Percentiles rank a stretch among this genome's conserved stretches.
phyloP scores from a whole-genome alignment of 2,113 vertebrate genomes.

The Naja naja region DNA sequence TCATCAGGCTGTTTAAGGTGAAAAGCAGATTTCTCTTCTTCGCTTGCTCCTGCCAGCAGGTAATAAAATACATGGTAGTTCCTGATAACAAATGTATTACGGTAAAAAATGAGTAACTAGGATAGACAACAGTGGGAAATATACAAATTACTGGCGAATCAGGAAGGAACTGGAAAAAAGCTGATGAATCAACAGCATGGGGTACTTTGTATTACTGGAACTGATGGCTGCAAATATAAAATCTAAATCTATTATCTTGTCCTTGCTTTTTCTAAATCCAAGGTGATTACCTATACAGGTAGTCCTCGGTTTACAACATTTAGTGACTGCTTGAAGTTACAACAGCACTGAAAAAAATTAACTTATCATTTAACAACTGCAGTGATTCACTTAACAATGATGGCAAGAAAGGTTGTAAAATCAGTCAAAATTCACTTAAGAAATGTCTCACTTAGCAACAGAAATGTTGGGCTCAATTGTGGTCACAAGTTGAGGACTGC shows the following conservation, averaged over 20 bases:
- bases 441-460: not conserved
- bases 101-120: not conserved
- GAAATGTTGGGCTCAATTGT: not conserved
- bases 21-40: slow-evolving; percentile 90
- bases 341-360: not conserved
- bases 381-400: not conserved
- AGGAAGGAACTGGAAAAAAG: not conserved
- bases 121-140: not conserved
- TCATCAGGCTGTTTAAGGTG: slow-evolving; percentile 94
- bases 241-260: not conserved
- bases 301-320: not conserved
- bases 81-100: slow-evolving; percentile 68
- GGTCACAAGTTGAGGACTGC: not conserved
- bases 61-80: slow-evolving; percentile 99
- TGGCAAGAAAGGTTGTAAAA: not conserved
- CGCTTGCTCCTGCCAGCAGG: slow-evolving; percentile 94
- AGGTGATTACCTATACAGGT: not conserved
- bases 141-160: not conserved
- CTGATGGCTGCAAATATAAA: not conserved
- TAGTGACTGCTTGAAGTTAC: not conserved
- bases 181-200: not conserved
- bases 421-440: not conserved
- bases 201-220: not conserved
- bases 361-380: not conserved
- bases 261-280: not conserved